Base-by-base conservation (phyloP, 2,113 vertebrate genomes). In the Xiphophorus couchianus region DNA sequence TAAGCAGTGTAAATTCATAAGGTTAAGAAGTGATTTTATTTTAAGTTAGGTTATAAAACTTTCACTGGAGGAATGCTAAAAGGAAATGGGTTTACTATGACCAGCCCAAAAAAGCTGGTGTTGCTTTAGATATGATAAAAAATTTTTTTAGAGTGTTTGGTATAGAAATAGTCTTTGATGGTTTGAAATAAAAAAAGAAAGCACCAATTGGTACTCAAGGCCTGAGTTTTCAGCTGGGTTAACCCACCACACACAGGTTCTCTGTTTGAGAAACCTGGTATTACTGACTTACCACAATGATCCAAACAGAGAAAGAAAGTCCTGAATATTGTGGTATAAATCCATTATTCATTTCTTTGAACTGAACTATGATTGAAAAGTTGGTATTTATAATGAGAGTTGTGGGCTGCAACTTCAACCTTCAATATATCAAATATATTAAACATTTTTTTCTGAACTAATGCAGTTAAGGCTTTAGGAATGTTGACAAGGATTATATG, bases 261-360 rank as follows among this genome's bases (percentile, higher is more conserved):
- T 90, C 85, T 94, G 89, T 93, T 91, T 31, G 37, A 77, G 22
- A 37, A 76, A 86, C 64, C 76, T 88, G 83, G 71, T 80, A 70
- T 67, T 77, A 44, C 42, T 44, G 14, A 44, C 12, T 2, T 44
- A 15, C 42, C 13, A 44, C 42, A 44, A 44, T 44, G 42, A 44
- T 10, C 15, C 12, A 17, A 44, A 17, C 42, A 44, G 42, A 44
- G 42, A 44, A 44, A 44, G 15, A 44, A 44, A 44, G 12, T 15
- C 42, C 42, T 44, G 15, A 44, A 17, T 44, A 44, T 15, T 17
- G 42, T 17, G 42, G 4, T 44, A 44, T 44, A 17, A 5, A 44
- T 44, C 14, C 1, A 44, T 44, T 44, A 14, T 44, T 44, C 1
- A 4, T 44, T 44, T 44, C 42, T 17, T 44, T 44, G 42, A 3